These are phyloP conservation scores for Aspidoscelis tigris DNA, from an alignment of 2,113 vertebrate genomes.

Conservation along the genomic window DNA sequence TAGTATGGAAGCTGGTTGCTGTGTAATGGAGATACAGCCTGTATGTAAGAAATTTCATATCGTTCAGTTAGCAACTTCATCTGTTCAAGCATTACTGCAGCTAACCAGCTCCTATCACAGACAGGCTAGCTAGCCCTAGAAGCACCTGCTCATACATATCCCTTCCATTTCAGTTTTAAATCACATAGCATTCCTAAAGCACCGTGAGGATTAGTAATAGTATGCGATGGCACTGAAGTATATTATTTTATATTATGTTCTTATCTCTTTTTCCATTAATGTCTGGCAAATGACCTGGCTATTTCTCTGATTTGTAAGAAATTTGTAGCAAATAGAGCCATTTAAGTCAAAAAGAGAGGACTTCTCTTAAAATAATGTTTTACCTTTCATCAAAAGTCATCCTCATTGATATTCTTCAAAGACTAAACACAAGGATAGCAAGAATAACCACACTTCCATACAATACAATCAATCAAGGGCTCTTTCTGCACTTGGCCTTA, in stretches of 20 bases:
- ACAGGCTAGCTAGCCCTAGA: neutral
- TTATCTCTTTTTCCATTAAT: conserved; percentile 14
- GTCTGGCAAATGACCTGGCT: conserved; percentile 34
- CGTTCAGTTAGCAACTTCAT: neutral
- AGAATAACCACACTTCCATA: neutral
- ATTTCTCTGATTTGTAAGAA: conserved; percentile 3
- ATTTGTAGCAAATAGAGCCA: conserved; percentile 23
- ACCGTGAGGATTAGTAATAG: neutral
- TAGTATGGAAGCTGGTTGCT: no score
- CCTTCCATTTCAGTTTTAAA: neutral
- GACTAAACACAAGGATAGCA: neutral
- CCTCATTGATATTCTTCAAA: neutral
- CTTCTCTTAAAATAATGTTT: conserved; percentile 13
- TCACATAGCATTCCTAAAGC: neutral
- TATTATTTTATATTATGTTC: neutral
- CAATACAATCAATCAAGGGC: neutral
- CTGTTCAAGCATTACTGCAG: neutral
- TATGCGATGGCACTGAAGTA: neutral
- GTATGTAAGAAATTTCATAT: neutral
- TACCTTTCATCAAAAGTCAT: neutral
- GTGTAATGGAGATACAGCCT: neutral
- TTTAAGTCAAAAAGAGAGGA: neutral
- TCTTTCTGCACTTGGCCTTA: no score
- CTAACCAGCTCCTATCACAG: neutral
- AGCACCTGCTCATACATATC: neutral